Evolutionary conservation across 2,113 vertebrate genomes (phyloP).

Genomic region (Brachirus orientalis): DNA sequence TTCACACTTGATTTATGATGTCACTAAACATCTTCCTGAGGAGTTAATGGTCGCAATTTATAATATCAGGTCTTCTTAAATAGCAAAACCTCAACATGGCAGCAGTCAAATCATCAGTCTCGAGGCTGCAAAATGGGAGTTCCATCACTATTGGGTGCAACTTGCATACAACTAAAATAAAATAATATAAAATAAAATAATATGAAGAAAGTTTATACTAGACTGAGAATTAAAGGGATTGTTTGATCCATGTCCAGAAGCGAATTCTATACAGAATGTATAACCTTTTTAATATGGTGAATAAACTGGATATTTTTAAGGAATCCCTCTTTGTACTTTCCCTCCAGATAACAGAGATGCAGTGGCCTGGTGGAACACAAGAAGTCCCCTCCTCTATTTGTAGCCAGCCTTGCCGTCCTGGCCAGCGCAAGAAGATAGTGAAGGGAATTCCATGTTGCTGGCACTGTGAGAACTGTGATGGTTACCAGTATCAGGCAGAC

Average conservation of each 20-base stretch:
- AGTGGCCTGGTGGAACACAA: conserved; percentile 87
- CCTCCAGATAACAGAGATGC: conserved; percentile 87
- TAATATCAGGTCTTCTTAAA: too few species aligned
- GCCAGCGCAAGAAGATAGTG: conserved; percentile 93
- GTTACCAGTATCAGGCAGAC: conserved; percentile 95
- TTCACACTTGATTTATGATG: too few species aligned
- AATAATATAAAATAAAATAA: too few species aligned
- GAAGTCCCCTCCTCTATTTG: conserved; percentile 91
- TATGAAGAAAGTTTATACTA: neutral
- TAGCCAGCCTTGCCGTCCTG: conserved; percentile 91
- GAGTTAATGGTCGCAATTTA: too few species aligned
- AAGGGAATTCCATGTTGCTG: conserved; percentile 97
- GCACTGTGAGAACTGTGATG: conserved; percentile 95
- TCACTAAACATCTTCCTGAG: too few species aligned
- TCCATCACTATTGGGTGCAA: too few species aligned
- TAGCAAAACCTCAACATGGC: too few species aligned
- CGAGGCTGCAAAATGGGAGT: too few species aligned
- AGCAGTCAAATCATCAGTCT: too few species aligned
- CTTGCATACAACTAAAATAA: too few species aligned
- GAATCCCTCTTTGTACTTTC: neutral
- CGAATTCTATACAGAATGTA: too few species aligned
- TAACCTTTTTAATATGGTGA: neutral
- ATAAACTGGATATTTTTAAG: neutral
- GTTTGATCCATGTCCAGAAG: too few species aligned
- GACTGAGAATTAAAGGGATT: neutral